A percentile compares a stretch with the other conserved stretches of the same genome.
phyloP scores from a whole-genome alignment of 2,113 vertebrate genomes.

The Calidris pugnax region DNA sequence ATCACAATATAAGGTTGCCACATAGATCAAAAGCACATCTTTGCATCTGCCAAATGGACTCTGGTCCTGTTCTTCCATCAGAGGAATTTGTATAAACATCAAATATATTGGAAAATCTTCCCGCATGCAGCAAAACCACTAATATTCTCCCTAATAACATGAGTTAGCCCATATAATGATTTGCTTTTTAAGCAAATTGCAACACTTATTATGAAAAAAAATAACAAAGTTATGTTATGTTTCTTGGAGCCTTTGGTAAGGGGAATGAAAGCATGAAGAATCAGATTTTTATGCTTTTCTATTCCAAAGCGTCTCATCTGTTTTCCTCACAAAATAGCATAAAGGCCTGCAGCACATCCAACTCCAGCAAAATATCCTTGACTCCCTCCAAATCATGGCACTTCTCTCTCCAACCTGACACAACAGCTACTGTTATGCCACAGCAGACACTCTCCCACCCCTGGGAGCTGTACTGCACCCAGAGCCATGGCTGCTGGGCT shows the following conservation, averaged over 20 bases:
- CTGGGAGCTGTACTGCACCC: no score
- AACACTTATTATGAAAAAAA: neutral
- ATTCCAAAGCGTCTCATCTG: neutral
- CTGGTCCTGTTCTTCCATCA: neutral
- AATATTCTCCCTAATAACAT: neutral
- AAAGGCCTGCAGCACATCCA: neutral
- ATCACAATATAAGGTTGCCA: accelerated
- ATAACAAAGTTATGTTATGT: neutral
- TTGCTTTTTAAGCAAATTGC: neutral
- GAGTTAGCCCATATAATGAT: neutral
- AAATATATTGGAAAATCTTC: neutral
- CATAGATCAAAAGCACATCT: neutral
- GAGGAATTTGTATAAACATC: neutral
- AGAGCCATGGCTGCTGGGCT: neutral
- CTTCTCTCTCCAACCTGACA: neutral
- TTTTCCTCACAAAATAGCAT: neutral
- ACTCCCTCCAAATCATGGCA: neutral
- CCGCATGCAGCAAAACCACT: neutral
- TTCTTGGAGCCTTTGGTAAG: neutral
- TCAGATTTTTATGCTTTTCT: neutral
- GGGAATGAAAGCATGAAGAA: neutral
- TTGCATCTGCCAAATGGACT: neutral
- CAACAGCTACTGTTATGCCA: neutral
- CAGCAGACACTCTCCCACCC: neutral
- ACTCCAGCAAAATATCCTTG: neutral